A percentile compares a stretch with the other conserved stretches of the same genome.
phyloP scores from a whole-genome alignment of 1,140 invertebrate species.

The Procambarus clarkii region DNA sequence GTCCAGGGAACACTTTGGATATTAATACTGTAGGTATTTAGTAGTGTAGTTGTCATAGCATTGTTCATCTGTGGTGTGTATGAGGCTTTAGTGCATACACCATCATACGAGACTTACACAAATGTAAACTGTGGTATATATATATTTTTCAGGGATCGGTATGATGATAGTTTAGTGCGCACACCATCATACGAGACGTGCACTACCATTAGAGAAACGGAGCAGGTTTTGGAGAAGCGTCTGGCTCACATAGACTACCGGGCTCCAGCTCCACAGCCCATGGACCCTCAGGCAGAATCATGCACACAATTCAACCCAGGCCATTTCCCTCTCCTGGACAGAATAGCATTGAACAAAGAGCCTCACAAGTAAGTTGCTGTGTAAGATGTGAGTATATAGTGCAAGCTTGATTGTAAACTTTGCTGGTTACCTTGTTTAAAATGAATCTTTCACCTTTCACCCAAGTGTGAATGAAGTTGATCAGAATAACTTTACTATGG shows the following conservation, averaged over 20 bases:
- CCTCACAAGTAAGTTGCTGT: conserved; percentile 80
- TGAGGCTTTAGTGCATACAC: too few relatives aligned
- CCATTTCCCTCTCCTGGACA: conserved; percentile 87
- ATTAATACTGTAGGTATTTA: too few relatives aligned
- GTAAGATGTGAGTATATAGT: neutral
- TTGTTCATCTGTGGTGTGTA: too few relatives aligned
- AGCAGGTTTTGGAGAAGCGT: conserved; percentile 83
- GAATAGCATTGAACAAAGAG: conserved; percentile 86
- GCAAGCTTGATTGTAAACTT: too few relatives aligned
- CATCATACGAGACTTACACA: too few relatives aligned
- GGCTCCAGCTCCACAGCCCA: conserved; percentile 83
- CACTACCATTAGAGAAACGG: conserved; percentile 83
- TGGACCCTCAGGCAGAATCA: conserved; percentile 76
- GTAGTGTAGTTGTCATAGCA: too few relatives aligned
- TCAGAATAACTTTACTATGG: too few relatives aligned
- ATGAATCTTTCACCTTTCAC: too few relatives aligned
- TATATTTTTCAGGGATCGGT: conserved; percentile 75
- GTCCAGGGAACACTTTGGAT: too few relatives aligned
- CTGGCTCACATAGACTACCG: conserved; percentile 86
- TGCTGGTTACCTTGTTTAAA: too few relatives aligned
- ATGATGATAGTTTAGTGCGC: conserved; percentile 85
- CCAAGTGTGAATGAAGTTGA: too few relatives aligned
- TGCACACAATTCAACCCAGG: conserved; percentile 73
- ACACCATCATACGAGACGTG: conserved; percentile 88
- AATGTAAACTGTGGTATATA: neutral